Evolutionary conservation across 2,888 invertebrate genomes (phyloP).

Genomic region (Heteromurus nitidus): DNA sequence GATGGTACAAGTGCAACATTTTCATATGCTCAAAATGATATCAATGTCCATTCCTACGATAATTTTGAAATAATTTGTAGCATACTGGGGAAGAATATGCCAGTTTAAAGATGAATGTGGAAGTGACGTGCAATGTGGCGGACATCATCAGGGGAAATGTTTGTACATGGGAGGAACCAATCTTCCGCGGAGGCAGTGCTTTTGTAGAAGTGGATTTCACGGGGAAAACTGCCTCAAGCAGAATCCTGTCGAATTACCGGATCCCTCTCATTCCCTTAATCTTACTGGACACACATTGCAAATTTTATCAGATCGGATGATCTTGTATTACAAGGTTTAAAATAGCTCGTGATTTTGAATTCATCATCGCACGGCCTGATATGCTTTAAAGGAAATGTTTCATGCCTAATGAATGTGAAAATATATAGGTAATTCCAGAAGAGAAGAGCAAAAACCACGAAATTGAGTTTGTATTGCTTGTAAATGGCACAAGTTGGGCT

Average conservation of each 20-base stretch:
- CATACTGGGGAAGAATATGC: conserved; percentile 71
- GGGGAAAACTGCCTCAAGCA: conserved; percentile 66
- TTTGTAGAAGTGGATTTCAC: conserved; percentile 68
- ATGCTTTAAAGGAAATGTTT: too few species aligned
- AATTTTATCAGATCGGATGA: conserved; percentile 68
- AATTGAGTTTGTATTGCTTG: conserved; percentile 83
- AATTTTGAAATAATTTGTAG: conserved; percentile 24
- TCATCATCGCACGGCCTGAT: too few species aligned
- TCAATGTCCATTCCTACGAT: too few species aligned
- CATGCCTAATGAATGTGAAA: too few species aligned
- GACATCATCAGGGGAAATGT: conserved; percentile 64
- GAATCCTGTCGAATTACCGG: conserved; percentile 56
- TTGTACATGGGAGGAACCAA: conserved; percentile 72
- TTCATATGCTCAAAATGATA: too few species aligned
- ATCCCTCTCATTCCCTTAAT: conserved; percentile 64
- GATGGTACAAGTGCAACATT: conserved; percentile 57
- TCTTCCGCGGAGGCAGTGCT: conserved; percentile 68
- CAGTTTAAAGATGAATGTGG: conserved; percentile 73
- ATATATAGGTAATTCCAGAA: conserved; percentile 38
- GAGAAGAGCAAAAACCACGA: conserved; percentile 62
- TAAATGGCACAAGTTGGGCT: conserved; percentile 91
- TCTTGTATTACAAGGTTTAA: conserved; percentile 68
- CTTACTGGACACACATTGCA: conserved; percentile 65
- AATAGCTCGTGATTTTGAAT: too few species aligned
- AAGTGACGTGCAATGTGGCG: conserved; percentile 67